Conservation (phyloP, 2,797 vertebrate genomes). For the Dicrostonyx torquatus region DNA sequence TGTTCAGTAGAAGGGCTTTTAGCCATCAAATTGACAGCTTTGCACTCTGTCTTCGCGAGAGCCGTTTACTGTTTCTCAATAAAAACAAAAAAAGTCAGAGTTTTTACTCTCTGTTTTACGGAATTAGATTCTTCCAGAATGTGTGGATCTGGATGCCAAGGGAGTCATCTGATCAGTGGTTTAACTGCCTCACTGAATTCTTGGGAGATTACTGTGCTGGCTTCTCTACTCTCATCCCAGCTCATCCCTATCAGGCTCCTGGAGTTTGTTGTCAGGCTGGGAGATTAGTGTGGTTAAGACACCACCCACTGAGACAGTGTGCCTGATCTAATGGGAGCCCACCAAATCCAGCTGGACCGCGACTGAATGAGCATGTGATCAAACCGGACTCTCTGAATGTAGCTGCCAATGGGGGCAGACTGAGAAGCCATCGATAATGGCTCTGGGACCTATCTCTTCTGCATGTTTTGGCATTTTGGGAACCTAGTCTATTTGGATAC, state of each 20-base stretch:
- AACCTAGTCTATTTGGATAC: too few species aligned
- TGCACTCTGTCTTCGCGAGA: background rate
- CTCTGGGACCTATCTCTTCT: too few species aligned
- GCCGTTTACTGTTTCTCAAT: background rate
- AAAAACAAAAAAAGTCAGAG: background rate
- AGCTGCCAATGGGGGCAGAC: too few species aligned
- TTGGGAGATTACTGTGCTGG: accelerated
- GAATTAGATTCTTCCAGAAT: background rate
- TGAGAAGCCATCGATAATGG: too few species aligned
- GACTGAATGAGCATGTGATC: too few species aligned
- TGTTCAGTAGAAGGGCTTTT: background rate
- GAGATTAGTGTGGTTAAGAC: background rate
- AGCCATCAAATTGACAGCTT: background rate
- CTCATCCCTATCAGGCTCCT: background rate
- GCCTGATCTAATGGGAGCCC: too few species aligned
- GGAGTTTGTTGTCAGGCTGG: background rate
- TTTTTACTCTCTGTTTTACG: background rate
- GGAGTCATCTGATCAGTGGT: background rate
- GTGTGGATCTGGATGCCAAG: background rate
- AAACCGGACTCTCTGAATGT: too few species aligned
- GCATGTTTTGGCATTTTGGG: too few species aligned
- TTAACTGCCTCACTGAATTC: background rate
- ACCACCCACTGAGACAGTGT: too few species aligned
- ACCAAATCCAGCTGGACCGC: too few species aligned
- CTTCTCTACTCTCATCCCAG: background rate